Base-by-base conservation (phyloP, 2,888 invertebrate species). In the Mimumesa dahlbomi region DNA sequence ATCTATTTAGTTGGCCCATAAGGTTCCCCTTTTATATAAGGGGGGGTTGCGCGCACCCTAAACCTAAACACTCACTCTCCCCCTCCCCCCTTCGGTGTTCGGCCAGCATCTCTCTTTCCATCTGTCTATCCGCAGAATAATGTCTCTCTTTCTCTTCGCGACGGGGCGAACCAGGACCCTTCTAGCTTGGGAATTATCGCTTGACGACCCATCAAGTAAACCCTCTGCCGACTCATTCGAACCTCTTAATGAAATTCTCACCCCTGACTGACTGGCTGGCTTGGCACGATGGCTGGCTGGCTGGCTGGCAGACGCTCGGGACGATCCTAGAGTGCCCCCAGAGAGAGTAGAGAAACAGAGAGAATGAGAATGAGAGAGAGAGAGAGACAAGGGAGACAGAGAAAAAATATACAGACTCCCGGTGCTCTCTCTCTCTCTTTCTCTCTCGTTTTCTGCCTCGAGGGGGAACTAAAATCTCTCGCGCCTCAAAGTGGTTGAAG, bases 181-280 rank as follows among this genome's bases (percentile, higher is more conserved):
- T 82, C 81, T 81, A 82, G 83, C 87, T 86, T 85, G 86, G 87
- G 88, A 89, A 89, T 89, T 89, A 89, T 89, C 89, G 88, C 88
- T 88, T 88, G 89, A 89, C 89, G 89, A 88, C 84, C 89, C 88
- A 89, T 89, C 89, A 88, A 89, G 85, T 86, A 87, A 88, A 86
- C 88, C 85, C 88, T 88, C 87, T 84, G 87, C 84, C 86, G 84
- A 87, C 86, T 88, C 88, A 87, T 89, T 89, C 89, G 88, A 88
- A 88, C 88, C 90, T 89, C 90, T 89, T 90, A 89, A 89, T 90
- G 90, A 89, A 90, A 90, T 90, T 90, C 89, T 90, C 89, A 87
- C 88, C 89, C 88, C 86, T 84, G 84, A 87, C 86, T 88, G 88
- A 87, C 87, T 88, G 85, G 84, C 84, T 85, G 83, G 82, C 85